These are phyloP conservation scores for Micronycteris hirsuta DNA, from an alignment of 2,113 vertebrate genomes.

Conservation along the genomic window DNA sequence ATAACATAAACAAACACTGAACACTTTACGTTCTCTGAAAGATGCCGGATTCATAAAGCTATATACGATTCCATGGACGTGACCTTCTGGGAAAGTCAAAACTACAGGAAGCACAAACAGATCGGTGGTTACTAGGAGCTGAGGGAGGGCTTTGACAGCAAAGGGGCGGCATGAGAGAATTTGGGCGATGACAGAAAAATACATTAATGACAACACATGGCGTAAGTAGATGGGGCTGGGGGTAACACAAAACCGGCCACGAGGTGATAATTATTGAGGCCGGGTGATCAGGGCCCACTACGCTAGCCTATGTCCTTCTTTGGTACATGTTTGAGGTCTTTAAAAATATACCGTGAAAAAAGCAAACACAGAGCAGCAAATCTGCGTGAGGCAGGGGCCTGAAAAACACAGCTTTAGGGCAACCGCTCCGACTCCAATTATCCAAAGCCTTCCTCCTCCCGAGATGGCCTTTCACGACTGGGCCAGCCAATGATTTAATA, in stretches of 20 bases:
- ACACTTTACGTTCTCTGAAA: not conserved
- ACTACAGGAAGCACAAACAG: not conserved
- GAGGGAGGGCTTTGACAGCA: not conserved
- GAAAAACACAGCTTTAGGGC: not conserved
- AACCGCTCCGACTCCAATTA: not conserved
- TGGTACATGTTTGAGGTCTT: not conserved
- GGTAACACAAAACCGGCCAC: not conserved
- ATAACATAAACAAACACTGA: not conserved
- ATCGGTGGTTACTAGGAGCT: not conserved
- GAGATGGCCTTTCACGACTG: slow-evolving; percentile 19
- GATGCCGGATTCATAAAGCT: not conserved
- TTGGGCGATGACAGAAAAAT: not conserved
- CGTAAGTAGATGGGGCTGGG: rapidly evolving
- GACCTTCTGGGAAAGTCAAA: not conserved
- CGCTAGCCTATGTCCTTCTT: not conserved
- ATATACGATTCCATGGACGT: not conserved
- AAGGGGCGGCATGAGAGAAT: not conserved
- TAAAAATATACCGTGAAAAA: not conserved
- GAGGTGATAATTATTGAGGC: not conserved
- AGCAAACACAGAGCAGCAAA: not conserved
- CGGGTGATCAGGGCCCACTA: not conserved
- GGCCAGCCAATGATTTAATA: slow-evolving; percentile 23
- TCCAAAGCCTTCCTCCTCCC: not conserved
- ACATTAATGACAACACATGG: not conserved
- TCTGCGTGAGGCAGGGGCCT: not conserved